phyloP scores from a whole-genome alignment of 2,888 invertebrate species.

The Drosophila incognita region DNA sequence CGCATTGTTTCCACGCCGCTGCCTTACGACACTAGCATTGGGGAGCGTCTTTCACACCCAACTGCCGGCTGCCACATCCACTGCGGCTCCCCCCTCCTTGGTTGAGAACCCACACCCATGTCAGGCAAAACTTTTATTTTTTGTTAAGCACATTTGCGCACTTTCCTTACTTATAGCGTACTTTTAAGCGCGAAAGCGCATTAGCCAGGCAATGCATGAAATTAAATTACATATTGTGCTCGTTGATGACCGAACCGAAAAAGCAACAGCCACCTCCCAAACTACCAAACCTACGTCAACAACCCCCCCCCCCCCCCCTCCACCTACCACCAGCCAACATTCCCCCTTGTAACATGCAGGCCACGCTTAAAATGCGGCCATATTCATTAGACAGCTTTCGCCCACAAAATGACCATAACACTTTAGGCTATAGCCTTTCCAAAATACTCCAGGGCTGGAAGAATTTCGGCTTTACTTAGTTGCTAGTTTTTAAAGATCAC shows the following conservation, averaged over 20 bases:
- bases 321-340: too few relatives aligned
- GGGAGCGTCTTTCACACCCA: slow-evolving; percentile 2
- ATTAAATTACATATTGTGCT: slow-evolving; percentile 72
- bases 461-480: background rate
- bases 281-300: background rate
- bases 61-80: background rate
- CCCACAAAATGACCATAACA: slow-evolving; percentile 46
- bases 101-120: slow-evolving; percentile 7
- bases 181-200: slow-evolving; percentile 77
- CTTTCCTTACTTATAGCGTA: slow-evolving; percentile 76
- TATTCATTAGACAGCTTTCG: slow-evolving; percentile 52
- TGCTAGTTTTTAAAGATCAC: background rate
- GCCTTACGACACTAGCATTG: slow-evolving; percentile 55
- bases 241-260: slow-evolving; percentile 39
- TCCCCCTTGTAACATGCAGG: slow-evolving; percentile 23
- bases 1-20: slow-evolving; percentile 79
- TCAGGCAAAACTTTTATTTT: slow-evolving; percentile 57
- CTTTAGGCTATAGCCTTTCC: slow-evolving; percentile 35
- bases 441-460: slow-evolving; percentile 25
- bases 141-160: slow-evolving; percentile 78
- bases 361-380: slow-evolving; percentile 36
- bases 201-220: slow-evolving; percentile 81
- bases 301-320: too few relatives aligned
- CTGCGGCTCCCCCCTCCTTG: background rate
- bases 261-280: background rate